Evolutionary conservation across 1,140 invertebrate species (phyloP).

Genomic region (Anagrus nilaparvatae): DNA sequence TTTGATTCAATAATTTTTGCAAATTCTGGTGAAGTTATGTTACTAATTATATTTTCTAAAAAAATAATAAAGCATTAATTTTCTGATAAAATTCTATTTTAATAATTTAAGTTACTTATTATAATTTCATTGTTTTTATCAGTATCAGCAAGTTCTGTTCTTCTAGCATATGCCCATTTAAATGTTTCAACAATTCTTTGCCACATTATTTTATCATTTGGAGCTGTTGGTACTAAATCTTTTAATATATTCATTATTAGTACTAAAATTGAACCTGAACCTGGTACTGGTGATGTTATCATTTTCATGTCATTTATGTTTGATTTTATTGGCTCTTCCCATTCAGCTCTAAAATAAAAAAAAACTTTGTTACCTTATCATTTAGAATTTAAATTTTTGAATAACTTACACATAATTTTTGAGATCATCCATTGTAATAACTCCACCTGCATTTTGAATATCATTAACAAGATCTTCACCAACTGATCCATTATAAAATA

Average conservation of each 20-base stretch:
- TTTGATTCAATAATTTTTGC: no score
- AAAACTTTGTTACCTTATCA: no score
- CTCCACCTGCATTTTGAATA: slow-evolving; percentile 57
- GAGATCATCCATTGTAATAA: slow-evolving; percentile 68
- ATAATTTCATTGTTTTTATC: slow-evolving; percentile 41
- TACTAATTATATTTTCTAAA: no score
- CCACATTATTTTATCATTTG: slow-evolving; percentile 39
- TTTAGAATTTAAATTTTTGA: not conserved
- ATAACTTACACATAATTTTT: slow-evolving; percentile 44
- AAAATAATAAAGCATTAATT: slow-evolving; percentile 9
- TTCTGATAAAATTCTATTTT: slow-evolving; percentile 8
- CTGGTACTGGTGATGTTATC: slow-evolving; percentile 66
- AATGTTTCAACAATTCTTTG: slow-evolving; percentile 81
- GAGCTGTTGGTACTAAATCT: slow-evolving; percentile 36
- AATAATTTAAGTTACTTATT: slow-evolving; percentile 16
- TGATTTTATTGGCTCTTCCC: slow-evolving; percentile 46
- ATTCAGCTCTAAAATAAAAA: slow-evolving; percentile 40
- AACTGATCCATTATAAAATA: slow-evolving; percentile 59
- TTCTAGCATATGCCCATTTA: slow-evolving; percentile 83
- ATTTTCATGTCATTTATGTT: slow-evolving; percentile 49
- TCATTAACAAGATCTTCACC: slow-evolving; percentile 55
- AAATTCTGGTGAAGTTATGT: no score
- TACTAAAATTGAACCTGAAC: slow-evolving; percentile 62
- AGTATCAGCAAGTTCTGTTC: slow-evolving; percentile 76
- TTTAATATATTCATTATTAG: slow-evolving; percentile 77